Evolutionary conservation across 2,888 invertebrate species (phyloP).

Genomic region (Hipparchia sbordonii): DNA sequence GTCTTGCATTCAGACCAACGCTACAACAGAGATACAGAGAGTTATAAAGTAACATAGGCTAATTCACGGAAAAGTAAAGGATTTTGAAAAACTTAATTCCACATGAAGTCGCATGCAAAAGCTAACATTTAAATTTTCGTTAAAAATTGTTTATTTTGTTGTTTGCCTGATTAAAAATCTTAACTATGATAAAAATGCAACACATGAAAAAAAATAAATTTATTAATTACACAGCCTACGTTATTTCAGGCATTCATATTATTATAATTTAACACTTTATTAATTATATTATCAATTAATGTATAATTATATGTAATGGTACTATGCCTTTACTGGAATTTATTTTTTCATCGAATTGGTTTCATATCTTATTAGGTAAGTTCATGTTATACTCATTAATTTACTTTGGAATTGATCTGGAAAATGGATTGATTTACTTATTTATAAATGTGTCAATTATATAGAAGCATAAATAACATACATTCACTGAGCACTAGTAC

Average conservation of each 20-base stretch:
- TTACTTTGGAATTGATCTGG: too few relatives aligned
- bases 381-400: too few relatives aligned
- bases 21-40: too few relatives aligned
- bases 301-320: too few relatives aligned
- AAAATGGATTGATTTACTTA: neutral
- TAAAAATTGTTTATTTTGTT: neutral
- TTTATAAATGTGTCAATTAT: neutral
- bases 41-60: too few relatives aligned
- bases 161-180: neutral
- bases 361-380: too few relatives aligned
- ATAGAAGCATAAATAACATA: neutral
- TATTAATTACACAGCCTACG: neutral
- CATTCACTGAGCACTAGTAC: neutral
- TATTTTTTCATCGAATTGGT: too few relatives aligned
- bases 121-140: neutral
- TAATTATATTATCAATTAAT: neutral
- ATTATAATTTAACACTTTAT: neutral
- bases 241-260: neutral
- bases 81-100: too few relatives aligned
- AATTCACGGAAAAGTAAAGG: too few relatives aligned
- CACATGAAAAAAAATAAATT: neutral
- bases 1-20: too few relatives aligned
- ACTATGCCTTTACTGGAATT: too few relatives aligned
- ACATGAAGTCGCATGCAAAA: too few relatives aligned
- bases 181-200: neutral